phyloP scores from a whole-genome alignment of 2,888 invertebrate species.

The Zonitis immaculata region DNA sequence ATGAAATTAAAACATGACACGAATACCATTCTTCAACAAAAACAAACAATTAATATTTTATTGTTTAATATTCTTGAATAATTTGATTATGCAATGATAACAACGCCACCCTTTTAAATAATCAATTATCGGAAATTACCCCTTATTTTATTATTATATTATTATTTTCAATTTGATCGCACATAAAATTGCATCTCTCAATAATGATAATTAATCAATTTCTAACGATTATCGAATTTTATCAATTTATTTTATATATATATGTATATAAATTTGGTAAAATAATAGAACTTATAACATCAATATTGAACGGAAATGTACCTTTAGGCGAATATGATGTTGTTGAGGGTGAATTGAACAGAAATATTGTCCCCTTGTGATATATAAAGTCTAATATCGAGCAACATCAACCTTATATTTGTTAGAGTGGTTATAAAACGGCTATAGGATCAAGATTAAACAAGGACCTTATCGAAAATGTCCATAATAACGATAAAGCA shows the following conservation, averaged over 20 bases:
- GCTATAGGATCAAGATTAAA: slow-evolving; percentile 16
- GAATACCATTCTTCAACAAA: neutral
- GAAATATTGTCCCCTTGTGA: slow-evolving; percentile 21
- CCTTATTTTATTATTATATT: no score
- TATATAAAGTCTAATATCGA: slow-evolving; percentile 26
- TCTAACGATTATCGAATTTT: neutral
- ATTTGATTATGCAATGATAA: no score
- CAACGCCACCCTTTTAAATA: no score
- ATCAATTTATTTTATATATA: no score
- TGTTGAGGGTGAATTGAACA: slow-evolving; percentile 1
- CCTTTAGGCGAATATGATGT: neutral
- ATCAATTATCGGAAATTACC: no score
- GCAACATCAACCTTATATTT: slow-evolving; percentile 23
- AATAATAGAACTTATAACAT: neutral
- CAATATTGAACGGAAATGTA: neutral
- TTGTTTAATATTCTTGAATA: neutral
- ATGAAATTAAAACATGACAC: neutral
- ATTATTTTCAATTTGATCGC: no score
- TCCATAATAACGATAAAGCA: slow-evolving; percentile 11
- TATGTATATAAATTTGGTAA: neutral
- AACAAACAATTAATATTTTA: neutral
- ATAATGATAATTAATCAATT: no score
- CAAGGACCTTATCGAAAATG: slow-evolving; percentile 7
- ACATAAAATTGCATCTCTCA: no score
- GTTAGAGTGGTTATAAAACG: slow-evolving; percentile 24